Evolutionary conservation across 2,113 vertebrate genomes (phyloP), one percentile per base, ranked within the genome.

Genomic region (Upupa epops): DNA sequence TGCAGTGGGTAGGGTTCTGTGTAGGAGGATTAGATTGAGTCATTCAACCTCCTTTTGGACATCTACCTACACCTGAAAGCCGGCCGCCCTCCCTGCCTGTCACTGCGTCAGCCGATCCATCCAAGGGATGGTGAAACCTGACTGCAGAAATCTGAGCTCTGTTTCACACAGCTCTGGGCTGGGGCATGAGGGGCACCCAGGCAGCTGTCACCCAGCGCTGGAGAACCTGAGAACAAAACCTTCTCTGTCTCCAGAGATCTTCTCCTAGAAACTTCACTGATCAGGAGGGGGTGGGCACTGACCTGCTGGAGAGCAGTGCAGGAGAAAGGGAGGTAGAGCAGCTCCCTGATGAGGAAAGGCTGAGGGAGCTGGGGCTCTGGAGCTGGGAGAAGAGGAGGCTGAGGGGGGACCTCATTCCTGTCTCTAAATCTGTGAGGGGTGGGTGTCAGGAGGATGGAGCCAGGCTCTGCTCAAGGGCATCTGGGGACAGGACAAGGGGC

Each of bases 1-100:
- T 74, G 60, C 77, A 83, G 7, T 31, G 55, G 63, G 26, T 69
- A 79, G 28, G 69, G 46, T 17, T 36, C 28, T 59, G 40, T 65
- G 66, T 5, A 86, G 92, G 63, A 90, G 22, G 32, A 88, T 84
- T 84, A 92, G 54, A 68, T 92, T 51, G 89, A 91, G 49, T 68
- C 36, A 63, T 90, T 93, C 70, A 61, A 32, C 68, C 66, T 95
- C 93, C 37, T 75, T 24, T 54, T 46, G 40, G 61, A 60, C 73
- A 84, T 65, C 69, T 64, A 34, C 76, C 82, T 86, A 32, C 65
- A 28, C 68, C 70, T 64, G 54, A 86, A 90, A 90, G 51, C 34
- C 61, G 86, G 34, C 29, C 49, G 42, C 54, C 25, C 65, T 82
- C 31, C 36, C 63, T 79, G 31, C 58, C 84, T 60, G 49, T 82